These are phyloP conservation scores for Drosophila bifasciata DNA, from an alignment of 1,140 invertebrate genomes.

Conservation along the genomic window DNA sequence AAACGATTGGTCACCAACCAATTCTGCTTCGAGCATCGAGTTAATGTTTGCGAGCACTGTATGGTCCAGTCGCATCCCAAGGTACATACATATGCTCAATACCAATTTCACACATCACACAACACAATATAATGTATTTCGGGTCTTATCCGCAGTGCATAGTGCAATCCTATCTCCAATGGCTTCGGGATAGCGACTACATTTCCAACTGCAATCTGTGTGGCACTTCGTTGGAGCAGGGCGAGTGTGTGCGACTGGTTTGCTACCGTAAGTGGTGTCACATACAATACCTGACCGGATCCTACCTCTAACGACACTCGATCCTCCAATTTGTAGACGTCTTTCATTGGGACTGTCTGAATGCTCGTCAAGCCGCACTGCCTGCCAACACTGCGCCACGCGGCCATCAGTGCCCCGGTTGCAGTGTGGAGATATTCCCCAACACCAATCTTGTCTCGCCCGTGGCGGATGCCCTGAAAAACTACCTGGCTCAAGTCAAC, in stretches of 20 bases:
- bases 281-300: not conserved
- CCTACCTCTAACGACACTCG: not conserved
- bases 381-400: constrained; percentile 80
- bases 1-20: constrained; percentile 98
- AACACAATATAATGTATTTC: not conserved
- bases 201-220: constrained; percentile 96
- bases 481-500: constrained; percentile 69
- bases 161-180: constrained; percentile 98
- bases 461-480: constrained; percentile 77
- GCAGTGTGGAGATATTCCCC: constrained; percentile 75
- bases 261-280: constrained; percentile 90
- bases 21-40: constrained; percentile 99
- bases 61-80: constrained; percentile 97
- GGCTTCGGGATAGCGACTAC: constrained; percentile 98
- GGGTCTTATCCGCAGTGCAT: constrained; percentile 91
- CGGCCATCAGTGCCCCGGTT: constrained; percentile 77
- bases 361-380: constrained; percentile 74
- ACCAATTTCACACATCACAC: too few species aligned
- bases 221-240: constrained; percentile 89
- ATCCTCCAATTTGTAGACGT: constrained; percentile 60
- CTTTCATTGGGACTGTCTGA: constrained; percentile 82
- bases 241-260: constrained; percentile 94
- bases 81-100: constrained; percentile 87
- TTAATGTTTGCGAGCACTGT: constrained; percentile 99
- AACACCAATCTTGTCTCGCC: constrained; percentile 80